phyloP scores from a whole-genome alignment of 2,888 invertebrate species.

The Drosophila nr. perissopoda region DNA sequence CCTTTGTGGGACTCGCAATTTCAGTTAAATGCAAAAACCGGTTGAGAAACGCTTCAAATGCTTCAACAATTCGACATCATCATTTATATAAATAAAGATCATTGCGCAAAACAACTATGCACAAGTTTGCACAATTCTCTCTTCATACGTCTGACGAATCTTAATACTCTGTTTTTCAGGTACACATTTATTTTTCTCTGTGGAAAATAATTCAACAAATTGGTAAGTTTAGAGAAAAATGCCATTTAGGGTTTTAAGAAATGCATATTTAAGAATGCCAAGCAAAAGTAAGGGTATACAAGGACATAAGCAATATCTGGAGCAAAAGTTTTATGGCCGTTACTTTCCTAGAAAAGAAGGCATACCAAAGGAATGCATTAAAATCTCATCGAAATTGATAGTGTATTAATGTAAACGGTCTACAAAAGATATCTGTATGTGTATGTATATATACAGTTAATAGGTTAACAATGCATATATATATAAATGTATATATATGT shows the following conservation, averaged over 20 bases:
- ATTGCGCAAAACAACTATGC: conserved; percentile 28
- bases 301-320: background rate
- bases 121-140: background rate
- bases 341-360: background rate
- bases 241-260: background rate
- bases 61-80: conserved; percentile 39
- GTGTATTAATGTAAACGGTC: background rate
- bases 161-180: conserved; percentile 17
- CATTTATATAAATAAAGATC: conserved; percentile 53
- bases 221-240: background rate
- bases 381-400: background rate
- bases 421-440: background rate
- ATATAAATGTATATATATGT: background rate
- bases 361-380: background rate
- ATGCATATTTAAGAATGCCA: background rate
- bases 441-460: background rate
- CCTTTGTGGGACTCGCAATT: conserved; percentile 31
- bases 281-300: background rate
- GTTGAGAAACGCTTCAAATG: conserved; percentile 42
- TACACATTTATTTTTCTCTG: background rate
- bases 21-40: conserved; percentile 43
- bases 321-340: background rate
- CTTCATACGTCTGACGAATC: background rate
- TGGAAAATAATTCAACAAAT: background rate
- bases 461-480: background rate